These are phyloP conservation scores for Falco biarmicus DNA, from an alignment of 2,797 vertebrate species.

Conservation along the genomic window DNA sequence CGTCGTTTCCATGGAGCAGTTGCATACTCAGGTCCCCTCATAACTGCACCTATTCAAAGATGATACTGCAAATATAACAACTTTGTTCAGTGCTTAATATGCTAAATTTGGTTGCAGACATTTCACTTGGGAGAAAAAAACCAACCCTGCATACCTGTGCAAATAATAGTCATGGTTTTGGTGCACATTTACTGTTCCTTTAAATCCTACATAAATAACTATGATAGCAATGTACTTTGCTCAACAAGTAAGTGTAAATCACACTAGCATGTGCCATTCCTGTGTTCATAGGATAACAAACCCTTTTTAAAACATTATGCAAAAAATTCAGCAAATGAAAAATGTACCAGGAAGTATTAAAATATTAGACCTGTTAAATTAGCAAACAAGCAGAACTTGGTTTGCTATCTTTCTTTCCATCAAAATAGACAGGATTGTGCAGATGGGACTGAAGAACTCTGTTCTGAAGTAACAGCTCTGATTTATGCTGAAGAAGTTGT, in stretches of 20 bases:
- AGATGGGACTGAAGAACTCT: background rate
- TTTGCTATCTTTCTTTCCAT: background rate
- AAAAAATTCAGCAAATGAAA: background rate
- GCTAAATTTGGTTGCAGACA: background rate
- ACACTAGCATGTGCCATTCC: background rate
- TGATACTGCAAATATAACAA: background rate
- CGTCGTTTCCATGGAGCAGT: background rate
- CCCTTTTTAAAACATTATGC: constrained; percentile 6
- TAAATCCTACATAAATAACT: background rate
- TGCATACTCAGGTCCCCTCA: background rate
- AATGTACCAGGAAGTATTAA: background rate
- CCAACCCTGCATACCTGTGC: background rate
- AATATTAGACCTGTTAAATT: background rate
- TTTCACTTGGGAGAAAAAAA: background rate
- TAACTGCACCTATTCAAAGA: background rate
- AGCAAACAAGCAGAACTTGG: background rate
- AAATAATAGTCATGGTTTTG: background rate
- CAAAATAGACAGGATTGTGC: background rate
- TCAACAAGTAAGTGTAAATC: constrained; percentile 12
- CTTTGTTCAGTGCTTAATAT: background rate
- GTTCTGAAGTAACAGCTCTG: background rate
- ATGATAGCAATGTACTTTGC: constrained; percentile 22
- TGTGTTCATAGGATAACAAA: background rate
- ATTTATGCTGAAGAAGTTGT: background rate
- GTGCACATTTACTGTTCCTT: background rate